Base-by-base conservation (phyloP, 2,113 vertebrate genomes). In the Calypte anna region DNA sequence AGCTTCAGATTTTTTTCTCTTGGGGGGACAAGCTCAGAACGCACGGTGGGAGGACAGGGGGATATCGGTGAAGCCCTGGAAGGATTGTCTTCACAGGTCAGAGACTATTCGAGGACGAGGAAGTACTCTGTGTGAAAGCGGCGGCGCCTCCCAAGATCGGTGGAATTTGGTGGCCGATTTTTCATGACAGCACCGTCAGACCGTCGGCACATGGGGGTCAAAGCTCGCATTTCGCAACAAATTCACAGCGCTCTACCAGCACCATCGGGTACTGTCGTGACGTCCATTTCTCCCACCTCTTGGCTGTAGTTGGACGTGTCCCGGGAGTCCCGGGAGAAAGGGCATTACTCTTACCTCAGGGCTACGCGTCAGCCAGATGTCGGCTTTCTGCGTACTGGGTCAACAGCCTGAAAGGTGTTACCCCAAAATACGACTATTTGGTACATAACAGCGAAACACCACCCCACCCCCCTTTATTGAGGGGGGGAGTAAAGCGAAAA, bases 171-270 rank as follows among this genome's bases (percentile, higher is more conserved):
- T 0, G 3, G 9, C 31, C 1, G 3, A 0, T 23, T 54, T 38
- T 7, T 8, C 10, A 18, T 1, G 22, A 14, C 28, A 31, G 50
- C 44, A 12, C 18, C 4, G 2, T 31, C 63, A 46, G 7, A 12
- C 18, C 4, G 2, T 31, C 63, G 44, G 6, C 15, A 20, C 1
- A 2, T 1, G 8, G 1, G 7, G 8, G 31, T 9, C n/a, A 3
- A 23, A 7, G 24, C 9, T 1, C 0, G 19, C 3, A 0, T 19
- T 59, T 24, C 14, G 2, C 11, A 4, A 12, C 10, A 1, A 38
- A 1, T 1, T 5, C 2, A 1, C 17, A 1, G 9, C 2, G 8
- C 48, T n/a, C 30, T 5, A 1, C 2, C 33, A 11, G 18, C 24
- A 40, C 20, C 33, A 19, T 1, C 14, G 1, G 5, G 14, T 6